Conservation (phyloP, 2,113 vertebrate species). For the Tetrax tetrax region DNA sequence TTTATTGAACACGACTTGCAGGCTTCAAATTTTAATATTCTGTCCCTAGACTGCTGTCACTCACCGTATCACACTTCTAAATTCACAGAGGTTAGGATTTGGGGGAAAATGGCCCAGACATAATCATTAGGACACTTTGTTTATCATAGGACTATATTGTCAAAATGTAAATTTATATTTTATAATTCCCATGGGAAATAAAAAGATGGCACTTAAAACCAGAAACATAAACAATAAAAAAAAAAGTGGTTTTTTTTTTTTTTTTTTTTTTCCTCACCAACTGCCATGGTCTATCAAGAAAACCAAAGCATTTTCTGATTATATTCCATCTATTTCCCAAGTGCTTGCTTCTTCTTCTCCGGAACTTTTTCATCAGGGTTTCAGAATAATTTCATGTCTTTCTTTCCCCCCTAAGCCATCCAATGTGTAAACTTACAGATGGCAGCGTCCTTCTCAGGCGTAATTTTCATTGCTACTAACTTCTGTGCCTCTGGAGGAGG, state of each 20-base stretch:
- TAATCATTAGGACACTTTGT: constrained; percentile 3
- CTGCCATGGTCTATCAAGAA: background rate
- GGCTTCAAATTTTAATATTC: constrained; percentile 72
- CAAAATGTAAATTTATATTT: constrained; percentile 17
- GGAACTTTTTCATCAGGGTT: constrained; percentile 62
- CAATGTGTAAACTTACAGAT: constrained; percentile 66
- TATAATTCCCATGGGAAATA: background rate
- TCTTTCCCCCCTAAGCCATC: constrained; percentile 25
- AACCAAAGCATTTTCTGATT: background rate
- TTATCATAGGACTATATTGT: background rate
- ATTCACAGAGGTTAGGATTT: background rate
- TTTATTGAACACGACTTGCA: constrained; percentile 67
- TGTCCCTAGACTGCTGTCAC: constrained; percentile 53
- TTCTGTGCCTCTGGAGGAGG: constrained; percentile 69
- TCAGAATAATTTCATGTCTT: constrained; percentile 54
- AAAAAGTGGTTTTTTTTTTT: background rate
- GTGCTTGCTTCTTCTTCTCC: constrained; percentile 20
- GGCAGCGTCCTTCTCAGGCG: constrained; percentile 31
- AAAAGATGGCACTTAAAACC: background rate
- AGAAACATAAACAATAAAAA: background rate
- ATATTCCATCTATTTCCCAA: constrained; percentile 43
- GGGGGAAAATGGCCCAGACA: background rate
- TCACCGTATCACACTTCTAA: constrained; percentile 7
- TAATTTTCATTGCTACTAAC: constrained; percentile 67
- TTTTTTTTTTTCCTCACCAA: background rate